These are phyloP conservation scores for Eulemur coronatus DNA, from an alignment of 2,797 vertebrate genomes.

Conservation along the genomic window DNA sequence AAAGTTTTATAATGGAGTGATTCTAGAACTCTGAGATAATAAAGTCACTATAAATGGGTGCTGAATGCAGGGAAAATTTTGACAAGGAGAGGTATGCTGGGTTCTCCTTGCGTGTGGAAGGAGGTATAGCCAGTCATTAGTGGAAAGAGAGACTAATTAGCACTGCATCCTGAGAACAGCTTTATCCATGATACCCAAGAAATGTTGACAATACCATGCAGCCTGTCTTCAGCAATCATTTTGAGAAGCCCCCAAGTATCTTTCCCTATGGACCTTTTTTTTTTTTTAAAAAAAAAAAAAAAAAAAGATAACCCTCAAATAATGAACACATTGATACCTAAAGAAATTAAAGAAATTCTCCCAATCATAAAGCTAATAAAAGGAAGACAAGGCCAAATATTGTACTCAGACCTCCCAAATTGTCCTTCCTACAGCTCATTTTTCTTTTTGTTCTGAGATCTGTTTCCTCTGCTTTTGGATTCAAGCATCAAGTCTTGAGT, in stretches of 20 bases:
- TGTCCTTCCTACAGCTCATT: not conserved
- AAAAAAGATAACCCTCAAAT: not conserved
- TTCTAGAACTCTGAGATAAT: not conserved
- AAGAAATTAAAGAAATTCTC: not conserved
- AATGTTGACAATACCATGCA: not conserved
- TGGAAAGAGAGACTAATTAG: not conserved
- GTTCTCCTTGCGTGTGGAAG: not conserved
- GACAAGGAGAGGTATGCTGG: too few relatives aligned
- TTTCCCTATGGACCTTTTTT: not conserved
- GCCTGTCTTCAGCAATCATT: not conserved
- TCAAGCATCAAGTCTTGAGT: not conserved
- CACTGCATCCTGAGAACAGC: not conserved
- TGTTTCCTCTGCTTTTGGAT: not conserved
- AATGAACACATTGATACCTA: not conserved
- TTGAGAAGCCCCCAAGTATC: not conserved
- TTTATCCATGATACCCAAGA: not conserved
- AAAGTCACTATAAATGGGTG: not conserved
- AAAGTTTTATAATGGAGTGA: not conserved
- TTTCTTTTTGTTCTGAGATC: not conserved
- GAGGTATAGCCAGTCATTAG: not conserved
- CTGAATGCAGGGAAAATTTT: not conserved
- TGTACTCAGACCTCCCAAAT: not conserved
- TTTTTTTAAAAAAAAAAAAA: not conserved
- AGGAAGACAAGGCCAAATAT: not conserved
- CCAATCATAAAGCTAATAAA: not conserved